Evolutionary conservation across 1,140 invertebrate genomes (phyloP).

Genomic region (Lordiphosa clarofinis): DNA sequence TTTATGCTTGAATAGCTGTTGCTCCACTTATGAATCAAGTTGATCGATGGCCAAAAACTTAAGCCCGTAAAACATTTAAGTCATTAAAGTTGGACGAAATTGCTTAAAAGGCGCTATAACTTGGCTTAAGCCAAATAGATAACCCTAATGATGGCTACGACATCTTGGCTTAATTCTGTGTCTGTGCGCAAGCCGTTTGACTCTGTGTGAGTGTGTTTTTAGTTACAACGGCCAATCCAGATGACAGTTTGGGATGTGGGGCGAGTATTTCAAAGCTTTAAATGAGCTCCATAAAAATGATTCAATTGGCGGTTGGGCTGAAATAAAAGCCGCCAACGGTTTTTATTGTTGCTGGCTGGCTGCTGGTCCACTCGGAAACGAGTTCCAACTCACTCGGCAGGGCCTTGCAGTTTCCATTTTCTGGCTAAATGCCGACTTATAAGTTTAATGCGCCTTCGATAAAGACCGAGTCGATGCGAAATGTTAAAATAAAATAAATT

Average conservation of each 20-base stretch:
- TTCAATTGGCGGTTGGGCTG: conserved; percentile 69
- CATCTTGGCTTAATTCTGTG: conserved; percentile 39
- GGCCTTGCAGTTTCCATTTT: conserved; percentile 43
- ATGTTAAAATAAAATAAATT: conserved; percentile 78
- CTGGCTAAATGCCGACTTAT: conserved; percentile 63
- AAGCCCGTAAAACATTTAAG: conserved; percentile 25
- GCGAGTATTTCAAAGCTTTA: conserved; percentile 59
- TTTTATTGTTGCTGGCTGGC: conserved; percentile 27
- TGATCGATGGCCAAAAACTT: conserved; percentile 3
- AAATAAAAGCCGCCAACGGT: conserved; percentile 64
- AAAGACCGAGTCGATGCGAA: conserved; percentile 59
- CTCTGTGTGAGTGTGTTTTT: conserved; percentile 20
- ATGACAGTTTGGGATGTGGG: conserved; percentile 62
- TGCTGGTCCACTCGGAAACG: conserved; percentile 28
- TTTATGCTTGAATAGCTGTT: too few relatives aligned
- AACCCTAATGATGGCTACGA: conserved; percentile 45
- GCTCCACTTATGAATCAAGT: not conserved
- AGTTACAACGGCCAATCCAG: conserved; percentile 59
- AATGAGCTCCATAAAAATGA: conserved; percentile 72
- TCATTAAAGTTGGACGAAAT: conserved; percentile 15
- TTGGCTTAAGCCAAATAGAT: conserved; percentile 38
- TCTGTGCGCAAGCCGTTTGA: not conserved
- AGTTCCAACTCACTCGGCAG: conserved; percentile 37
- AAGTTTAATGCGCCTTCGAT: conserved; percentile 66
- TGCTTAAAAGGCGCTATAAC: conserved; percentile 15